Evolutionary conservation across 2,113 vertebrate genomes (phyloP).

Genomic region (Anguilla japonica): DNA sequence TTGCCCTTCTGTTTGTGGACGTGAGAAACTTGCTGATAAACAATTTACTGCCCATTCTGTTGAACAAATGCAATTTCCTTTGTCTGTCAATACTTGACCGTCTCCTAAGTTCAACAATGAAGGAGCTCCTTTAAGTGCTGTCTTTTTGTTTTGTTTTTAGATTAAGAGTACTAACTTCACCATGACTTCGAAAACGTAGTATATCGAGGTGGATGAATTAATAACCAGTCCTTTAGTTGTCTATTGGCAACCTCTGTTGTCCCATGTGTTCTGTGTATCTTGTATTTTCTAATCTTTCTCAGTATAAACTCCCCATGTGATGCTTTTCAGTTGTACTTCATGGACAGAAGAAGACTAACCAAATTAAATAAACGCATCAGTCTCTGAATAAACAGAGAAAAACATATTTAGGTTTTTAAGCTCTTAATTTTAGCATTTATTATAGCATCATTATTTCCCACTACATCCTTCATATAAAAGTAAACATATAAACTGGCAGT

Average conservation of each 20-base stretch:
- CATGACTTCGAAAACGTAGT: background rate
- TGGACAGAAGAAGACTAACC: background rate
- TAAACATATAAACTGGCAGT: background rate
- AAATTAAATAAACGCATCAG: background rate
- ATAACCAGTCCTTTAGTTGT: background rate
- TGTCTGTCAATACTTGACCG: conserved; percentile 40
- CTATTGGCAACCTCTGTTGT: conserved; percentile 16
- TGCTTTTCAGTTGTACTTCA: background rate
- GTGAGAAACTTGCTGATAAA: conserved; percentile 68
- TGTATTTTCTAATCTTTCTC: conserved; percentile 1
- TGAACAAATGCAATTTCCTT: conserved; percentile 73
- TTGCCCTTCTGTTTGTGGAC: conserved; percentile 68
- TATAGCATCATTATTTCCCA: too few species aligned
- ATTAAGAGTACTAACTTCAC: background rate
- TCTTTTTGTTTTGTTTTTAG: background rate
- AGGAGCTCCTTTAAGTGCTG: conserved; percentile 2
- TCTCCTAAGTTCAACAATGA: conserved; percentile 15
- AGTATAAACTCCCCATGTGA: background rate
- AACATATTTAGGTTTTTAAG: background rate
- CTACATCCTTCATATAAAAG: too few species aligned
- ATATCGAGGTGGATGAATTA: conserved; percentile 3
- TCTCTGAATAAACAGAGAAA: background rate
- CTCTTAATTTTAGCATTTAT: too few species aligned
- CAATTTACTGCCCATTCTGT: conserved; percentile 73
- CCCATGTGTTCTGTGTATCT: conserved; percentile 13